These are phyloP conservation scores for Drosophila anomalata DNA, from an alignment of 2,888 invertebrate genomes.

Conservation along the genomic window DNA sequence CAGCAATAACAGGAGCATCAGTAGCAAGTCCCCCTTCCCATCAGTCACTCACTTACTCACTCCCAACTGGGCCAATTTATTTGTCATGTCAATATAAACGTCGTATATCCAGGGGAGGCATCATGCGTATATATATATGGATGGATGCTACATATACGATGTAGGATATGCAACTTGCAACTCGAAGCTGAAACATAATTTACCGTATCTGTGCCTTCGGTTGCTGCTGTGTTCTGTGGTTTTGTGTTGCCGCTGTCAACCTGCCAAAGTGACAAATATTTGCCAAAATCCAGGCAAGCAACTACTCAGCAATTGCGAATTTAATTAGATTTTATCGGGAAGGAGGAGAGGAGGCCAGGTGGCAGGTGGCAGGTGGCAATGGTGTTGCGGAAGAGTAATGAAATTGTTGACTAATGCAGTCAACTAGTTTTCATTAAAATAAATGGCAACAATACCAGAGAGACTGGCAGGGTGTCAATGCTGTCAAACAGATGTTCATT, in stretches of 20 bases:
- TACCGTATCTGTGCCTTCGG: slow-evolving; percentile 36
- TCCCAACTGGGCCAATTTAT: slow-evolving; percentile 70
- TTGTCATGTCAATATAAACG: slow-evolving; percentile 79
- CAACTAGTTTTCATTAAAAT: slow-evolving; percentile 72
- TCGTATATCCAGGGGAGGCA: slow-evolving; percentile 51
- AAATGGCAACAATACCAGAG: slow-evolving; percentile 35
- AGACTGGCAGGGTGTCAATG: neutral
- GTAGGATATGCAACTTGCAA: slow-evolving; percentile 22
- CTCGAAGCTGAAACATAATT: slow-evolving; percentile 53
- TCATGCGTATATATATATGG: slow-evolving; percentile 9
- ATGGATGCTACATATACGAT: neutral
- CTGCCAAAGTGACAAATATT: slow-evolving; percentile 72
- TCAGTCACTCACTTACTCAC: neutral
- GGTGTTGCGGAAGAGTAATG: slow-evolving; percentile 4
- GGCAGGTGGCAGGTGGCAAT: neutral
- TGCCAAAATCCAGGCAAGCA: slow-evolving; percentile 56
- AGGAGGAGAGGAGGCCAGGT: neutral
- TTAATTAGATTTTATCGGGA: slow-evolving; percentile 71
- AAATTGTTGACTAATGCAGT: slow-evolving; percentile 58
- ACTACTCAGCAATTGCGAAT: slow-evolving; percentile 54
- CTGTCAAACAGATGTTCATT: slow-evolving; percentile 17
- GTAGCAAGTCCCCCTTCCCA: slow-evolving; percentile 11
- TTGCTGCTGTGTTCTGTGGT: slow-evolving; percentile 58
- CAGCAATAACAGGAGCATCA: slow-evolving; percentile 15
- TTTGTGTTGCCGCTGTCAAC: slow-evolving; percentile 70